Evolutionary conservation across 2,888 invertebrate species (phyloP).

Genomic region (Nomada ferruginata): DNA sequence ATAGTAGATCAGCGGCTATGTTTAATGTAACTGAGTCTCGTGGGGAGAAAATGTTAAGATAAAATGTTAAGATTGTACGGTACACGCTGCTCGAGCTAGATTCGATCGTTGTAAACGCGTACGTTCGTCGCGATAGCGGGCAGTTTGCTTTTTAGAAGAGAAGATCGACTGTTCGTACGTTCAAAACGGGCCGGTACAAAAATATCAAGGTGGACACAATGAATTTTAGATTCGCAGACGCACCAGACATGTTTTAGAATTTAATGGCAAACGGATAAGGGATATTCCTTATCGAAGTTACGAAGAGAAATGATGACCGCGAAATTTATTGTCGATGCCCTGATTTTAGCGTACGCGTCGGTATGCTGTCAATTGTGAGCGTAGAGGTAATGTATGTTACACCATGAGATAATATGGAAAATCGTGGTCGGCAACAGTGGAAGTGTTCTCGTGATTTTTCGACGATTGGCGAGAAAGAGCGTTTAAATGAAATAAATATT

Average conservation of each 20-base stretch:
- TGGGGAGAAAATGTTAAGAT: not conserved
- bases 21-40: slow-evolving; percentile 41
- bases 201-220: slow-evolving; percentile 19
- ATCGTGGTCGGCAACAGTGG: not conserved
- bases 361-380: not conserved
- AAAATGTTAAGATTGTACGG: slow-evolving; percentile 8
- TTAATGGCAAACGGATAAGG: slow-evolving; percentile 52
- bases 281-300: too few species aligned
- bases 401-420: not conserved
- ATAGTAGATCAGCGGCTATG: slow-evolving; percentile 59
- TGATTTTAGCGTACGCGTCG: slow-evolving; percentile 7
- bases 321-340: slow-evolving; percentile 25
- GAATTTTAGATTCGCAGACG: not conserved
- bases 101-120: slow-evolving; percentile 16
- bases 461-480: not conserved
- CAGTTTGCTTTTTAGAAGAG: slow-evolving; percentile 52
- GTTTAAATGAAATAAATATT: too few species aligned
- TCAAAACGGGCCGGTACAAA: not conserved
- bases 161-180: slow-evolving; percentile 50
- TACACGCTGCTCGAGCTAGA: slow-evolving; percentile 37
- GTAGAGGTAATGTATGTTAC: too few species aligned
- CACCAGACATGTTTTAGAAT: slow-evolving; percentile 56
- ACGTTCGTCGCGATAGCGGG: slow-evolving; percentile 31
- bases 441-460: slow-evolving; percentile 15
- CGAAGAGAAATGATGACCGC: too few species aligned